These are phyloP conservation scores for Xiphophorus couchianus DNA, from an alignment of 2,113 vertebrate genomes.

Conservation along the genomic window DNA sequence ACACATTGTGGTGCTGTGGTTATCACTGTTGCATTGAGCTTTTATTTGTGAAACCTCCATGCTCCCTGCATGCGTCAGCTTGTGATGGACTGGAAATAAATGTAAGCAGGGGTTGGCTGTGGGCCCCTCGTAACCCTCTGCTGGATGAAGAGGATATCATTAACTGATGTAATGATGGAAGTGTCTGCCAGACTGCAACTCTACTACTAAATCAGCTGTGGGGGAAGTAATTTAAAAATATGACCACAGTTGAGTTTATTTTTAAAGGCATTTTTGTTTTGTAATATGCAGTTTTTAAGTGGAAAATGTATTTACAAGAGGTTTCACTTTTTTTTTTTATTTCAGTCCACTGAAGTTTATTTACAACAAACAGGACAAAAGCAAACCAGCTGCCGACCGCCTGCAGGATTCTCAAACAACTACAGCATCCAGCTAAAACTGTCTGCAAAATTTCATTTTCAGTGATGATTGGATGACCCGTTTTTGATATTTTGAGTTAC, in stretches of 20 bases:
- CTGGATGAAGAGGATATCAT: neutral
- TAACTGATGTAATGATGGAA: neutral
- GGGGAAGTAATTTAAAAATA: neutral
- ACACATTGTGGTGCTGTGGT: neutral
- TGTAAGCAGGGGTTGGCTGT: neutral
- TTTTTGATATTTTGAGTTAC: neutral
- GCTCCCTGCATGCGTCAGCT: neutral
- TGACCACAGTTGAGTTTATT: neutral
- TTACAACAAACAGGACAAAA: neutral
- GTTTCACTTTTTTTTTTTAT: no score
- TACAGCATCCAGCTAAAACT: neutral
- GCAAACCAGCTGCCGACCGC: neutral
- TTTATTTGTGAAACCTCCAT: conserved; percentile 1
- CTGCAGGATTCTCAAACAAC: neutral
- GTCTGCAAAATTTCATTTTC: neutral
- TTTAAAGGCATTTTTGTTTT: neutral
- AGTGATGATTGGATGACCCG: neutral
- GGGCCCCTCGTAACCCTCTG: neutral
- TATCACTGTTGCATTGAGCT: neutral
- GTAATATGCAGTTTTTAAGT: no score
- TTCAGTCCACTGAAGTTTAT: neutral
- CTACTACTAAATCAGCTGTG: neutral
- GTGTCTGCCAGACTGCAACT: neutral
- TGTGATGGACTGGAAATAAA: conserved; percentile 2
- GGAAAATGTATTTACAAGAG: no score